Evolutionary conservation across 2,888 invertebrate genomes (phyloP).

Genomic region (Arge pagana): DNA sequence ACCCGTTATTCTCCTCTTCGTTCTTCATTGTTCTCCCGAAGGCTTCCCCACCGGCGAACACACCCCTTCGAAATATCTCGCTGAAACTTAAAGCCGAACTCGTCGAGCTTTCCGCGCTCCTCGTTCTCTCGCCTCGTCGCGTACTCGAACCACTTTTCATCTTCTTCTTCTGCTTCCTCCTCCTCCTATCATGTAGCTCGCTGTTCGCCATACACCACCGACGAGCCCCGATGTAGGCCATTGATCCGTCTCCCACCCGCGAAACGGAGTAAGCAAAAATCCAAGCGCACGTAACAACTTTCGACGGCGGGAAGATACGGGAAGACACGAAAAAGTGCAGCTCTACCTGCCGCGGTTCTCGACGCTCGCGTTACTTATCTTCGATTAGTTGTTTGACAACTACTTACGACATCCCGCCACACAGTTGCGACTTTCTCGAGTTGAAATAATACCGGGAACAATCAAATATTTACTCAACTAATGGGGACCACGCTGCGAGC

Average conservation of each 20-base stretch:
- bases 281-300: too few relatives aligned
- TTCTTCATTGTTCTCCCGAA: constrained; percentile 44
- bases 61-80: constrained; percentile 10
- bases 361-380: neutral
- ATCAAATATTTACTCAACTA: constrained; percentile 41
- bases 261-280: too few relatives aligned
- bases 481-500: constrained; percentile 28
- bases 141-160: too few relatives aligned
- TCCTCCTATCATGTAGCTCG: too few relatives aligned
- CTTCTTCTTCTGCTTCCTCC: too few relatives aligned
- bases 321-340: too few relatives aligned
- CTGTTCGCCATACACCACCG: too few relatives aligned
- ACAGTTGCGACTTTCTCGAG: constrained; percentile 30
- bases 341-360: too few relatives aligned
- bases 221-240: too few relatives aligned
- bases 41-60: constrained; percentile 29
- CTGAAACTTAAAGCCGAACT: constrained; percentile 41
- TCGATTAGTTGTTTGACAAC: constrained; percentile 26
- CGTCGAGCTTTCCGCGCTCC: constrained; percentile 9
- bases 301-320: too few relatives aligned
- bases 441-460: constrained; percentile 37
- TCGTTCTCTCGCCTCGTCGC: neutral
- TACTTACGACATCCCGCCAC: constrained; percentile 23
- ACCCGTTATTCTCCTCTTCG: constrained; percentile 23
- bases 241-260: too few relatives aligned